Evolutionary conservation across 2,113 vertebrate genomes (phyloP).

Genomic region (Garra rufa): DNA sequence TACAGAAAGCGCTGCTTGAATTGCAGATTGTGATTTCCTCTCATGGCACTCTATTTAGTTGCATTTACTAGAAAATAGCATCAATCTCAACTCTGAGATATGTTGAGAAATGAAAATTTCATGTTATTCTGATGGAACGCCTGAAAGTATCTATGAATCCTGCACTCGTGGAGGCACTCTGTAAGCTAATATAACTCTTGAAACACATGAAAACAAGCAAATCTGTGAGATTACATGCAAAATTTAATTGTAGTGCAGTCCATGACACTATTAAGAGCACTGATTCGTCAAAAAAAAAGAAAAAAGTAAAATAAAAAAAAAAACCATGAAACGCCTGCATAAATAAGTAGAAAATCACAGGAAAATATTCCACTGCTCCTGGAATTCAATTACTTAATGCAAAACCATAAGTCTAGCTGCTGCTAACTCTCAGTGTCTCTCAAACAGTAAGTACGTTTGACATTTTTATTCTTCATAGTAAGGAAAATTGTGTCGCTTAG

Average conservation of each 20-base stretch:
- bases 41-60: conserved; percentile 33
- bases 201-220: conserved; percentile 15
- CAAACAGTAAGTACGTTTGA: conserved; percentile 6
- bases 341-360: neutral
- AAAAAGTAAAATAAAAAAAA: neutral
- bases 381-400: conserved; percentile 37
- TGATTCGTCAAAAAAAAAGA: neutral
- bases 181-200: conserved; percentile 20
- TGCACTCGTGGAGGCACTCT: neutral
- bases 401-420: conserved; percentile 12
- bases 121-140: neutral
- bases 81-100: conserved; percentile 29
- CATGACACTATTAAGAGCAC: neutral
- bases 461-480: neutral
- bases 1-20: conserved; percentile 32
- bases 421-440: conserved; percentile 14
- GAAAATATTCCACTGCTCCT: conserved; percentile 12
- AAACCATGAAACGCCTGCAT: neutral
- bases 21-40: conserved; percentile 46
- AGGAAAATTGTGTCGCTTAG: neutral
- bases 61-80: conserved; percentile 41
- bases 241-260: neutral
- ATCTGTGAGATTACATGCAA: neutral
- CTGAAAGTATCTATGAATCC: conserved; percentile 13
- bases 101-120: conserved; percentile 35